phyloP scores from a whole-genome alignment of 1,140 invertebrate genomes.

The Ceratitis capitata region DNA sequence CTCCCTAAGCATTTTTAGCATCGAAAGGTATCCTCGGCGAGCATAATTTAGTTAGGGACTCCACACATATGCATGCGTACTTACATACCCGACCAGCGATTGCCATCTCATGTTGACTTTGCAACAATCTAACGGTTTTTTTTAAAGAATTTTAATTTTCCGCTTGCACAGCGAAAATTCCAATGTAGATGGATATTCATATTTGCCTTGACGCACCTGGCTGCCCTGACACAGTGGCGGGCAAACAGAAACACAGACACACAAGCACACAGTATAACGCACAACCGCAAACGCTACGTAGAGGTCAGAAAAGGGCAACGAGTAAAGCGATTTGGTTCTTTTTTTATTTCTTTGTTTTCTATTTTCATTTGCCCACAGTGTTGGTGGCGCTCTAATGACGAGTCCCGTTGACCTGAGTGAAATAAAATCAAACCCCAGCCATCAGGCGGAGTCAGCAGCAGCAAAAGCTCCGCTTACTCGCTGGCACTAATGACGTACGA shows the following conservation, averaged over 20 bases:
- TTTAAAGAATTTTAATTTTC: slow-evolving; percentile 23
- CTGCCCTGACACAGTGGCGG: too few relatives aligned
- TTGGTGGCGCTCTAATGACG: slow-evolving; percentile 8
- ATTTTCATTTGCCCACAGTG: background rate
- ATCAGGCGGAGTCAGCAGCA: background rate
- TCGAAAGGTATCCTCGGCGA: background rate
- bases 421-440: background rate
- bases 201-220: slow-evolving; percentile 30
- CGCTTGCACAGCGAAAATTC: slow-evolving; percentile 2
- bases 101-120: slow-evolving; percentile 31
- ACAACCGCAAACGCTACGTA: background rate
- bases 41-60: background rate
- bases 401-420: slow-evolving; percentile 8
- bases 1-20: too few relatives aligned
- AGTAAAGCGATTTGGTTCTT: slow-evolving; percentile 29
- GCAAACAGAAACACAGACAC: background rate
- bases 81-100: background rate
- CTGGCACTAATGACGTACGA: slow-evolving; percentile 20
- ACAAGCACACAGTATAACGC: background rate
- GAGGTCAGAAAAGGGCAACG: slow-evolving; percentile 24
- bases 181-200: background rate
- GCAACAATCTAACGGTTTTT: slow-evolving; percentile 25
- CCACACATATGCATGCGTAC: background rate
- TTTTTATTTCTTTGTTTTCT: background rate
- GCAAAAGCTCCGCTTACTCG: background rate